These are phyloP conservation scores for Paelopatides confundens DNA, from an alignment of 53 echinoderm and acorn worm species.

Conservation along the genomic window DNA sequence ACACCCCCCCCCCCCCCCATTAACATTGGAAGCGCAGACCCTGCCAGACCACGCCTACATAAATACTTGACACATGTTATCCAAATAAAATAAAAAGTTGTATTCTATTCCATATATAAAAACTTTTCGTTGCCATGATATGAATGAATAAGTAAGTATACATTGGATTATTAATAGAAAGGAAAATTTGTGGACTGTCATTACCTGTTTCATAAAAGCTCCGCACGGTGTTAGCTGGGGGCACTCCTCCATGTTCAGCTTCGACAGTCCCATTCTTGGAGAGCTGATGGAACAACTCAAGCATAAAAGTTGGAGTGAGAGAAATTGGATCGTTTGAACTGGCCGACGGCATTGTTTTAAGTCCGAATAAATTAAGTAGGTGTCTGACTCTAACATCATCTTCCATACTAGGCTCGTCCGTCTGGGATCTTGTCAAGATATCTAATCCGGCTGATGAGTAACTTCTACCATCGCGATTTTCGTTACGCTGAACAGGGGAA, in stretches of 20 bases:
- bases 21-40: too few relatives aligned
- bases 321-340: not conserved
- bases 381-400: not conserved
- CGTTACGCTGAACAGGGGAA: not conserved
- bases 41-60: too few relatives aligned
- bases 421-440: not conserved
- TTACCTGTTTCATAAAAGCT: constrained; percentile 36
- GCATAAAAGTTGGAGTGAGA: constrained; percentile 11
- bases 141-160: too few relatives aligned
- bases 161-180: too few relatives aligned
- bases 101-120: too few relatives aligned
- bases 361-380: not conserved
- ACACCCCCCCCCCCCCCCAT: too few relatives aligned
- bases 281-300: constrained; percentile 4
- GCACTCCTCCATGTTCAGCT: not conserved
- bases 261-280: constrained; percentile 1
- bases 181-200: too few relatives aligned
- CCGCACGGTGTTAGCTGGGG: constrained; percentile 2
- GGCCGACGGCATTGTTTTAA: not conserved
- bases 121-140: too few relatives aligned
- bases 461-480: not conserved
- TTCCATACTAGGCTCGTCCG: not conserved
- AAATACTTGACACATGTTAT: too few relatives aligned
- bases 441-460: not conserved
- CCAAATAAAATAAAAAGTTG: too few relatives aligned